Percentiles rank a stretch among this genome's conserved stretches.
Conservation (phyloP, 1,140 invertebrate species). For the Cotesia chilonis region DNA sequence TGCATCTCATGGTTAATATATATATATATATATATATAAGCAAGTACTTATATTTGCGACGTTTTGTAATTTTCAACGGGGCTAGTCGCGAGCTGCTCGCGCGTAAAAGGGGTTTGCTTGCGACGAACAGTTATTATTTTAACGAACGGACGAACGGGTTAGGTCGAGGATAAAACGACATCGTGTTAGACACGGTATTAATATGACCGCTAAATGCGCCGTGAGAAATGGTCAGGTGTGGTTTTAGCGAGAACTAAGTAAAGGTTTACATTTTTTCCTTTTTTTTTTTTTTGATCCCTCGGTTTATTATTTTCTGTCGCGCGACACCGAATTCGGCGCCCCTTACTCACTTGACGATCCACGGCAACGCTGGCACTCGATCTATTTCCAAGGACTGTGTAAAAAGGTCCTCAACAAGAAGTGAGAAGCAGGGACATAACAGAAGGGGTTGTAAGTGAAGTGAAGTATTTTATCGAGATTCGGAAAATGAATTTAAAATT, state of each 20-base stretch:
- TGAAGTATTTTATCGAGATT: slow-evolving; percentile 9
- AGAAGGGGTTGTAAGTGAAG: too few species aligned
- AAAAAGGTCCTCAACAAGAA: background rate
- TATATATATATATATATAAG: background rate
- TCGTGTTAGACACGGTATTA: slow-evolving; percentile 45
- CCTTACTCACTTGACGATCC: slow-evolving; percentile 4
- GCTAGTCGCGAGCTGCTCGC: background rate
- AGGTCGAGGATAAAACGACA: slow-evolving; percentile 24
- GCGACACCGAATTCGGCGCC: slow-evolving; percentile 16
- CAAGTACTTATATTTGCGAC: background rate
- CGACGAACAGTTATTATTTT: slow-evolving; percentile 50
- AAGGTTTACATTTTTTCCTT: background rate
- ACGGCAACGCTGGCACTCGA: slow-evolving; percentile 16
- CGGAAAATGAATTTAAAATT: slow-evolving; percentile 10
- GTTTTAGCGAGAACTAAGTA: background rate
- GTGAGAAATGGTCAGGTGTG: slow-evolving; percentile 54
- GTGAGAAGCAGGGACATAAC: background rate
- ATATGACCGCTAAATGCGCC: slow-evolving; percentile 45
- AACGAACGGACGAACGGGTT: slow-evolving; percentile 41
- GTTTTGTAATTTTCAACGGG: slow-evolving; percentile 34
- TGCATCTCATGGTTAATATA: too few species aligned
- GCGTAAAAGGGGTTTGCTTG: slow-evolving; percentile 13
- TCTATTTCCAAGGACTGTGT: slow-evolving; percentile 22
- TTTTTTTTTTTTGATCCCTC: background rate
- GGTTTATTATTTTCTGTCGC: background rate